Base-by-base conservation (phyloP, 2,888 invertebrate species). In the Drosophila sordidapex region DNA sequence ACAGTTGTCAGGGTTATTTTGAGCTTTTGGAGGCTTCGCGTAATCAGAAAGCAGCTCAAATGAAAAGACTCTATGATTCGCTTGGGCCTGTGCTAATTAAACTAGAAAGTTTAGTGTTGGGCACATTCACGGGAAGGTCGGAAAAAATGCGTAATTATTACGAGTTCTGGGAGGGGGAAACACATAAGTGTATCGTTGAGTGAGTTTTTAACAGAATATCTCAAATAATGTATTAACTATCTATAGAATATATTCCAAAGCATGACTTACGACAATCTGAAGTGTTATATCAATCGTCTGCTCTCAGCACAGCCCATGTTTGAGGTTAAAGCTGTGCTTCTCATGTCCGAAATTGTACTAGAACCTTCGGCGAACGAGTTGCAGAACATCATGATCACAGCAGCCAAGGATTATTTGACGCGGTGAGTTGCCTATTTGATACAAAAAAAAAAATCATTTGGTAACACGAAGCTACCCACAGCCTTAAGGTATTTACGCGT, bases 61-160 rank as follows among this genome's bases (percentile, higher is more conserved):
- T 98, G 91, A 94, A 95, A 0, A 95, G 95, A 58, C 94, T 96
- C n/a, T 97, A 97, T 91, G 95, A 96, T 53, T 96, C 96, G 0
- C 94, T 97, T 52, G 96, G 97, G 0, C 97, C 98, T 0, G 95
- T 97, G 65, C 94, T 98, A 18, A 95, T 96, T 83, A 98, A 98
- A 93, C 93, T 98, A 74, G 98, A 98, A 93, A 96, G 96, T 74
- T 93, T 98, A 40, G 96, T 98, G 2, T 94, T 97, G 27, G 96
- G 96, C 70, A 96, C 96, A 2, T 96, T 96, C 79, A 96, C 96
- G 0, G 98, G 98, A 3, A 94, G 94, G 60, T 96, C 96, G 0
- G 92, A 94, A 0, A 95, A 95, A 74, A 97, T 98, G 96, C 94
- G 94, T 6, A 93, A 95, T 1, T 97, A 97, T 91, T 98, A 98